Evolutionary conservation across 2,113 vertebrate species (phyloP).

Genomic region (Bambusicola thoracicus): DNA sequence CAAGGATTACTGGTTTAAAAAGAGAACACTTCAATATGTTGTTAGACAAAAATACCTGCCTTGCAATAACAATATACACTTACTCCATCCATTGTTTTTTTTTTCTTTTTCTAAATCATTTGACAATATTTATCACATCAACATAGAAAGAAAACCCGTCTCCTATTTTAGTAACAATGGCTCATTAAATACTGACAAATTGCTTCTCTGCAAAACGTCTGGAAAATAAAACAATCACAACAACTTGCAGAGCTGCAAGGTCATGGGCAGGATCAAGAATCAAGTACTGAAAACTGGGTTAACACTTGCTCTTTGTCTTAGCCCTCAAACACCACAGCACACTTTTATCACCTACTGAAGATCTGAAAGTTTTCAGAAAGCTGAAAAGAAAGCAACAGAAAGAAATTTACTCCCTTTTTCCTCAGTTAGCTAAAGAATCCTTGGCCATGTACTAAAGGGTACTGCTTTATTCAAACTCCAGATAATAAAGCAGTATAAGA

Average conservation of each 20-base stretch:
- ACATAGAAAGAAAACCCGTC: not conserved
- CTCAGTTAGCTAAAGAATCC: not conserved
- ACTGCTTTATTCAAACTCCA: not conserved
- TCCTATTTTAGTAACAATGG: not conserved
- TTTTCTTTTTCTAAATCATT: not conserved
- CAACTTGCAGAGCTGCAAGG: not conserved
- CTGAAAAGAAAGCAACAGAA: not conserved
- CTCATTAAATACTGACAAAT: not conserved
- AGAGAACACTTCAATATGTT: not conserved
- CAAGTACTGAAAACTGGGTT: not conserved
- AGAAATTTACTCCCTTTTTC: not conserved
- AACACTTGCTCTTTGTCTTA: not conserved
- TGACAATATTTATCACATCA: not conserved
- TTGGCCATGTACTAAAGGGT: not conserved
- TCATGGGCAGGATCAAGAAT: not conserved
- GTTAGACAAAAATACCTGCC: not conserved
- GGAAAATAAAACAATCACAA: not conserved
- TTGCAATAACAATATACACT: not conserved
- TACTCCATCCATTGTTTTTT: not conserved
- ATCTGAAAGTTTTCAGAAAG: not conserved
- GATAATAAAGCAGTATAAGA: not conserved
- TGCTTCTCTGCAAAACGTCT: not conserved
- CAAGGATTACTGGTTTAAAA: not conserved
- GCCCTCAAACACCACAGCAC: not conserved
- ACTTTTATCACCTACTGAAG: not conserved